Evolutionary conservation across 2,888 invertebrate species (phyloP).

Genomic region (Morpho deidamia): DNA sequence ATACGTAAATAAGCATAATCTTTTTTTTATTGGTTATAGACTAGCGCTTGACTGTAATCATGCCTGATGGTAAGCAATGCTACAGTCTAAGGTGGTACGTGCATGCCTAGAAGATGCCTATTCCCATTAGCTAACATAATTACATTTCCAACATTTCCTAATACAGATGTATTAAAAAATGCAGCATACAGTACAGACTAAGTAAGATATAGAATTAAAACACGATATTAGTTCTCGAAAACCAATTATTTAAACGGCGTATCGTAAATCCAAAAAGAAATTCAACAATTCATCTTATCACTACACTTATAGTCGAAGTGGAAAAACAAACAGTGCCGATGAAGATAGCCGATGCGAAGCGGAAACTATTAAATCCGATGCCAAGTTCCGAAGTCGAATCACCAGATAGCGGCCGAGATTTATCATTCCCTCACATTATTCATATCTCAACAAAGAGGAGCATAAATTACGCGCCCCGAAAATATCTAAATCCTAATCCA

Average conservation of each 20-base stretch:
- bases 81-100: no score
- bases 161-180: no score
- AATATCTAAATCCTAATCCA: conserved; percentile 77
- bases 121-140: no score
- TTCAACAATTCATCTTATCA: conserved; percentile 7
- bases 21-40: no score
- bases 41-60: no score
- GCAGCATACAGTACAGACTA: no score
- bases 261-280: conserved; percentile 8
- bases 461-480: conserved; percentile 73
- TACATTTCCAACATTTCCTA: no score
- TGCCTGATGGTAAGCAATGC: no score
- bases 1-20: no score
- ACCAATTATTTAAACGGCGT: neutral
- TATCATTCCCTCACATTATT: conserved; percentile 65
- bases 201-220: no score
- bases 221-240: no score
- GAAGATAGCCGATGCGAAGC: conserved; percentile 30
- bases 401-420: conserved; percentile 46
- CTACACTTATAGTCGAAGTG: conserved; percentile 11
- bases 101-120: no score
- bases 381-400: conserved; percentile 32
- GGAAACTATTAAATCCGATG: conserved; percentile 44
- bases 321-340: conserved; percentile 25
- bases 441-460: conserved; percentile 73